Evolutionary conservation across 2,888 invertebrate species (phyloP).

Genomic region (Melinaea marsaeus): DNA sequence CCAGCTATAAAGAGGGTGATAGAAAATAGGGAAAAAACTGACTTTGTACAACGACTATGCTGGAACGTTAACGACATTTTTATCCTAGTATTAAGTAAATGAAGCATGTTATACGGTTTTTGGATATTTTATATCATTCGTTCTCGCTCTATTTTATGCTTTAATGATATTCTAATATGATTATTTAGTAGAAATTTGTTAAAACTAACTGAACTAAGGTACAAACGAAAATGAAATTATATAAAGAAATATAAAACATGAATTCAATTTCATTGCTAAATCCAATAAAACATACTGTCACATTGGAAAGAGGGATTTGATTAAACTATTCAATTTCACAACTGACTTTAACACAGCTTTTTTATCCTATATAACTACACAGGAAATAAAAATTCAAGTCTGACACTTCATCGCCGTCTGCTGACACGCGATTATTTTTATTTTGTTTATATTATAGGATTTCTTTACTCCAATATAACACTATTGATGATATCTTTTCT

Average conservation of each 20-base stretch:
- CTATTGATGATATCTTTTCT: too few species aligned
- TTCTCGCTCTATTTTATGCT: too few species aligned
- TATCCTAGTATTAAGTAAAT: conserved; percentile 8
- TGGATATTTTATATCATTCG: conserved; percentile 1
- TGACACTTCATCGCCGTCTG: neutral
- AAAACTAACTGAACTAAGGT: too few species aligned
- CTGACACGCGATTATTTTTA: too few species aligned
- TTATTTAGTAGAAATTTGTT: too few species aligned
- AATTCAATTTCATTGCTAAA: too few species aligned
- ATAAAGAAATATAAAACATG: too few species aligned
- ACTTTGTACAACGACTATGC: neutral
- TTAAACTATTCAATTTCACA: conserved; percentile 26
- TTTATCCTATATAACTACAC: conserved; percentile 14
- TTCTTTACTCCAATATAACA: too few species aligned
- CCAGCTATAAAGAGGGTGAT: conserved; percentile 1
- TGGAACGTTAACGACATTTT: conserved; percentile 10
- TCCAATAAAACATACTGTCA: neutral
- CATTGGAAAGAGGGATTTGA: conserved; percentile 19
- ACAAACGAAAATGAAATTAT: too few species aligned
- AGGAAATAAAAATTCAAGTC: conserved; percentile 22
- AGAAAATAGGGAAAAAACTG: conserved; percentile 6
- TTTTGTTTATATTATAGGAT: too few species aligned
- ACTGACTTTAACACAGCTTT: conserved; percentile 16
- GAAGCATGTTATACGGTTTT: conserved; percentile 7
- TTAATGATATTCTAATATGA: too few species aligned